Base-by-base conservation (phyloP, 1,140 invertebrate genomes). In the Phthorimaea operculella region DNA sequence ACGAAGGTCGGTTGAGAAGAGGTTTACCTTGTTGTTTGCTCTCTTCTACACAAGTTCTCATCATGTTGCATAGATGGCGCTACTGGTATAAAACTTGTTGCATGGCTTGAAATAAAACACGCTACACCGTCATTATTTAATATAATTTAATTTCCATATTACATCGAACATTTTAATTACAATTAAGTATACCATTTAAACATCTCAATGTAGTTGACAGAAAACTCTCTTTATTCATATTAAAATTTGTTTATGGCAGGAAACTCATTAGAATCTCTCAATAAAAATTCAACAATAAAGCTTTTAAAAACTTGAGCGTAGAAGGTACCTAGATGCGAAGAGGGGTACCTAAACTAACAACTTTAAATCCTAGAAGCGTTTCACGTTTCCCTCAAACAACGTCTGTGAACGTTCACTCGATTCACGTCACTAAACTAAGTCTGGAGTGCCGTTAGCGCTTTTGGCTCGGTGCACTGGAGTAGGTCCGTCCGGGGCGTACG, bases 271-370 rank as follows among this genome's bases (percentile, higher is more conserved):
- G 68, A 81, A 83, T 79, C 66, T 78, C 59, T 76, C 56, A 77
- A 74, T 79, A 75, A 84, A 78, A 76, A 72, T 67, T 72, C 66
- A 84, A 84, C 76, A 80, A 79, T 81, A 81, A 81, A 84, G 79
- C 81, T 75, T 78, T 79, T 70, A 75, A 66, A 76, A 83, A 80
- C 62, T 83, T 82, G 79, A 83, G 79, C 81, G 72, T 79, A 81
- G 72, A 79, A 64, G 76, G 74, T 72, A 74, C 74, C 73, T 72
- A 78, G 70, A 76, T 69, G 76, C 76, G 64, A 70, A 65, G 61
- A 28, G 61, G 67, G 63, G 66, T 70, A 72, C 73, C 75, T 71
- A 76, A 66, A 74, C 72, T 78, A 76, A 78, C 69, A 74, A 78
- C 62, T 67, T 74, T 76, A 75, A 76, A 67, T 68, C 64, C 78